Evolutionary conservation across 2,888 invertebrate species (phyloP), one percentile per base, ranked within the genome.

Genomic region (Lepidochitona cinerea): DNA sequence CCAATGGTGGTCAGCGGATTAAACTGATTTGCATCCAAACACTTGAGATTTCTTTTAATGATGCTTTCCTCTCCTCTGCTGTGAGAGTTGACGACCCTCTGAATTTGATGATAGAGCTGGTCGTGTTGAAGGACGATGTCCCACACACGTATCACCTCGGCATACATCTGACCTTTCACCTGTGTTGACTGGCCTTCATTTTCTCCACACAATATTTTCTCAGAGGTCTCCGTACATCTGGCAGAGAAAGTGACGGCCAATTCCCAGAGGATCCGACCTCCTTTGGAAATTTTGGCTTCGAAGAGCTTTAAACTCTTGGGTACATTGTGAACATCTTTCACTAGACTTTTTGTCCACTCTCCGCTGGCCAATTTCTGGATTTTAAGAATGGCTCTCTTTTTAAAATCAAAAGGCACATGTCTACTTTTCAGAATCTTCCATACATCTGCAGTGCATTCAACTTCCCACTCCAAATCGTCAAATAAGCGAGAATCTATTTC

Each of bases 401-500:
- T 86, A 18, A 84, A 70, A n/a, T 78, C 76, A 0, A 79, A 71
- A 0, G 79, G 71, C 18, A 87, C 78, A 35, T 79, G 79, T 65
- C 82, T 82, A 71, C 84, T 83, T 18, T 80, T 75, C 23, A 84
- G 73, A 1, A 81, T 83, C 71, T 81, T 86, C 84, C 84, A 84
- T 26, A 83, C 84, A 29, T 84, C 84, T 7, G 83, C 82, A 14
- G 87, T 87, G 75, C 87, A 88, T 68, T 87, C 87, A n/a, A 88
- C 82, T 49, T 88, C 87, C 88, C 87, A 87, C 32, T 81, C 83
- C 54, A 87, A 70, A 66, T 84, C 82, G 66, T 86, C 85, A 81
- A 87, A 85, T 6, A 77, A 77, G 76, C 81, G 68, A 0, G 73
- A 73, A 71, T 79, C 79, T n/a, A 80, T 68, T 41, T 37, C 37